phyloP scores from a whole-genome alignment of 2,113 vertebrate genomes.

The Esox niger region DNA sequence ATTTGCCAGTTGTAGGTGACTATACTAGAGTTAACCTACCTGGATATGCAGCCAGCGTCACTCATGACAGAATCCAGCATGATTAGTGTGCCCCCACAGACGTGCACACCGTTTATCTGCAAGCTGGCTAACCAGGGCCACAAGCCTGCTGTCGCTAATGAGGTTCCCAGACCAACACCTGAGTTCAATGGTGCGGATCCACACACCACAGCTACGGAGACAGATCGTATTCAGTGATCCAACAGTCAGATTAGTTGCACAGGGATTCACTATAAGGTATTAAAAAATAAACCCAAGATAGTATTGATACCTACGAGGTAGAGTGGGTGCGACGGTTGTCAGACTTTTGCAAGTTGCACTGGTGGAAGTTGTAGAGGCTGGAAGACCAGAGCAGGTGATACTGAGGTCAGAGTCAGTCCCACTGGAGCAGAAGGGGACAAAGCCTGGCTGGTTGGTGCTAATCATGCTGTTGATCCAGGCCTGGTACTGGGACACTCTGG shows the following conservation, averaged over 20 bases:
- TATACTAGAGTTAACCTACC: slow-evolving; percentile 15
- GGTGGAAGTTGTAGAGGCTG: background rate
- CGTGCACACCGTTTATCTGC: slow-evolving; percentile 41
- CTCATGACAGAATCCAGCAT: slow-evolving; percentile 61
- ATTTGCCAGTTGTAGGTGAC: too few relatives aligned
- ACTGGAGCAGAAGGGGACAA: slow-evolving; percentile 35
- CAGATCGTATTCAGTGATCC: too few relatives aligned
- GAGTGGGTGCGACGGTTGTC: too few relatives aligned
- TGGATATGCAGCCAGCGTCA: slow-evolving; percentile 53
- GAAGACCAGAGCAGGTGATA: slow-evolving; percentile 16
- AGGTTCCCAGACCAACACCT: background rate
- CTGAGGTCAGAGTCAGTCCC: slow-evolving; percentile 50
- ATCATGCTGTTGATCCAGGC: slow-evolving; percentile 70
- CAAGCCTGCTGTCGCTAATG: background rate
- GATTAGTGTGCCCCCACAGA: slow-evolving; percentile 75
- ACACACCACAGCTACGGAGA: background rate
- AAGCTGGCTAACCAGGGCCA: slow-evolving; percentile 82
- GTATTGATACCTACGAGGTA: background rate
- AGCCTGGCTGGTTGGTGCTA: slow-evolving; percentile 37
- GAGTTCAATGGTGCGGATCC: background rate
- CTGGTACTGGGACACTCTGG: too few relatives aligned
- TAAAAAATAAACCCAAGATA: too few relatives aligned
- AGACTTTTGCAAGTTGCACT: too few relatives aligned
- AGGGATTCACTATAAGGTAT: too few relatives aligned
- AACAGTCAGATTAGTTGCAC: too few relatives aligned